Evolutionary conservation across 1,140 invertebrate genomes (phyloP), one percentile per base, ranked within the genome.

Genomic region (Lepidurus arcticus): DNA sequence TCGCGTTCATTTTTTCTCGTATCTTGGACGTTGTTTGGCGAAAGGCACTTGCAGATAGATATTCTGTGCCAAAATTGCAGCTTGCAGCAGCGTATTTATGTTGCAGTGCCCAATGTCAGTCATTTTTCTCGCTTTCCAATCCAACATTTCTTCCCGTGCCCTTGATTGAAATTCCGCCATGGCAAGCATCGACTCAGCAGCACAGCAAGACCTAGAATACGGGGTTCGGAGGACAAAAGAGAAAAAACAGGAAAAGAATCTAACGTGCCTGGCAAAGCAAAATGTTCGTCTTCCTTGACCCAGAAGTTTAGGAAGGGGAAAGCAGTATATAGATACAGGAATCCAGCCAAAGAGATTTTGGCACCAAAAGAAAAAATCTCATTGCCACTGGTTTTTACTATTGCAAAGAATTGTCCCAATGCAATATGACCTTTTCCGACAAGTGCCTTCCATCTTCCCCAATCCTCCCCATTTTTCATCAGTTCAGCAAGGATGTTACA

Each of bases 111-210:
- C 34, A 4, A 34, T 34, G 34, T 3, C 34, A 34, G 53, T 65
- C n/a, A 65, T 65, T 65, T 65, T 65, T 65, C n/a, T 65, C 13
- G 53, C 53, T 65, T 65, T 65, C 53, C 53, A 65, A 65, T 65
- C 21, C 53, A 13, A 65, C 16, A 65, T 65, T 13, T 65, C 53
- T 9, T 9, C 5, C 53, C 53, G n/a, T 13, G 8, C 6, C 13
- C 21, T 9, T 65, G 53, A 65, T 65, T 65, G n/a, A 65, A 65
- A 65, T 65, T 65, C 53, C 53, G 13, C 53, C 53, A 65, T 9
- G 13, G 53, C 13, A 65, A 65, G 53, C 53, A 65, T 7, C 53
- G 53, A 65, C 53, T 65, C 53, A 65, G 53, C 53, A 65, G 9
- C 13, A 47, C 16, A 65, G 53, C 53, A 21, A 65, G 53, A 21